Evolutionary conservation across 2,113 vertebrate species (phyloP).

Genomic region (Grammomys surdaster): DNA sequence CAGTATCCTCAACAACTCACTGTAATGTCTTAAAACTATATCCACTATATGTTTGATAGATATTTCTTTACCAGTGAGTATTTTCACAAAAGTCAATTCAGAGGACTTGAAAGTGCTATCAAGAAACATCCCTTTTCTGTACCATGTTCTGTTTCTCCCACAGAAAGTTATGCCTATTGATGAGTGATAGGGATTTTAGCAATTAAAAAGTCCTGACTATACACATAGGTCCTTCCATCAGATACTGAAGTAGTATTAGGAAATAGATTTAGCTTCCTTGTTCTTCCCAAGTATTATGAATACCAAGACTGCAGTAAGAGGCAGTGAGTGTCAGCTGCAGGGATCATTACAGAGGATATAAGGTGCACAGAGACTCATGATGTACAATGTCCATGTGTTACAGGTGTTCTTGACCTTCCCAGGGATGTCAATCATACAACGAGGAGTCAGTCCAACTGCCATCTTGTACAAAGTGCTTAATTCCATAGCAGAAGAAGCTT

Average conservation of each 20-base stretch:
- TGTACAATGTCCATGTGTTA: background rate
- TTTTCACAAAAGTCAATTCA: constrained; percentile 9
- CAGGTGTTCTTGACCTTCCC: background rate
- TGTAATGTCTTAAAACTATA: constrained; percentile 26
- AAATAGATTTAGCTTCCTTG: background rate
- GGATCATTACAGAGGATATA: background rate
- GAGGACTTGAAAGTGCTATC: background rate
- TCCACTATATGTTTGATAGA: constrained; percentile 28
- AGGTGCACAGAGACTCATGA: background rate
- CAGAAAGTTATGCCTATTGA: background rate
- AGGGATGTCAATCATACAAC: background rate
- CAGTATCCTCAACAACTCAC: background rate
- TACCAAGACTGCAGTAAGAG: background rate
- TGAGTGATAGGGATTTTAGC: fast-evolving
- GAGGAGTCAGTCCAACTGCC: background rate
- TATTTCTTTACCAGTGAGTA: background rate
- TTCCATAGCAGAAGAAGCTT: background rate
- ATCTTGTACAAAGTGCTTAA: background rate
- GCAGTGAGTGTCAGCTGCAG: background rate
- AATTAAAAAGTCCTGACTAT: background rate
- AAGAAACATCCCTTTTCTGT: background rate
- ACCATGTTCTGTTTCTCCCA: background rate
- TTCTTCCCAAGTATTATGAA: background rate
- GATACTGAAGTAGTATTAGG: background rate
- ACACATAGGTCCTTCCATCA: background rate